phyloP scores from a whole-genome alignment of 1,140 invertebrate species.

The Gerris buenoi region DNA sequence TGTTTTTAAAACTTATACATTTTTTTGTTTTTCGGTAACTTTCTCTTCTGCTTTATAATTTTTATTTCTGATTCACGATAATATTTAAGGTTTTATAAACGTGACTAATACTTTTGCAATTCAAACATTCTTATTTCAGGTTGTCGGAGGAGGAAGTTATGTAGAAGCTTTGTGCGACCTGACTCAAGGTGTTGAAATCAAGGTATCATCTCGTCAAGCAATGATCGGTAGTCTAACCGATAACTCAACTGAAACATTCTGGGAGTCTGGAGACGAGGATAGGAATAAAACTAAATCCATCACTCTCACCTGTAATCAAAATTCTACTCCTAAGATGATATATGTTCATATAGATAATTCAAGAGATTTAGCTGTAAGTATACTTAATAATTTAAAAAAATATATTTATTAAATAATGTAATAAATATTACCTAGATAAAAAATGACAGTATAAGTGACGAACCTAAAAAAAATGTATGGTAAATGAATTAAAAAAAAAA shows the following conservation, averaged over 20 bases:
- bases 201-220: conserved; percentile 79
- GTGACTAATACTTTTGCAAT: background rate
- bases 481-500: no score
- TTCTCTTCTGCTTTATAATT: background rate
- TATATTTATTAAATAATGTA: no score
- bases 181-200: conserved; percentile 58
- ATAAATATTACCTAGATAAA: no score
- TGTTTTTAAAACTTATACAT: background rate
- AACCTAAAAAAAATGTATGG: no score
- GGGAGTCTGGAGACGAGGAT: conserved; percentile 97
- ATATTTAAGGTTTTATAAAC: background rate
- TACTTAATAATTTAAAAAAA: no score
- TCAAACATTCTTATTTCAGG: background rate
- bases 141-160: conserved; percentile 28
- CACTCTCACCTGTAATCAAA: conserved; percentile 39
- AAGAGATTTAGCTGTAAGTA: conserved; percentile 66
- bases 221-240: conserved; percentile 87
- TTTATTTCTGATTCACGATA: background rate
- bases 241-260: conserved; percentile 93
- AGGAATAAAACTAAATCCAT: conserved; percentile 73
- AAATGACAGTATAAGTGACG: no score
- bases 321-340: conserved; percentile 46
- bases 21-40: background rate
- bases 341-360: conserved; percentile 88
- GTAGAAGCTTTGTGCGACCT: conserved; percentile 57